Percentiles rank a stretch among this genome's conserved stretches.
These are phyloP conservation scores for Corvus cornix DNA, from an alignment of 2,113 vertebrate genomes.

Conservation along the genomic window DNA sequence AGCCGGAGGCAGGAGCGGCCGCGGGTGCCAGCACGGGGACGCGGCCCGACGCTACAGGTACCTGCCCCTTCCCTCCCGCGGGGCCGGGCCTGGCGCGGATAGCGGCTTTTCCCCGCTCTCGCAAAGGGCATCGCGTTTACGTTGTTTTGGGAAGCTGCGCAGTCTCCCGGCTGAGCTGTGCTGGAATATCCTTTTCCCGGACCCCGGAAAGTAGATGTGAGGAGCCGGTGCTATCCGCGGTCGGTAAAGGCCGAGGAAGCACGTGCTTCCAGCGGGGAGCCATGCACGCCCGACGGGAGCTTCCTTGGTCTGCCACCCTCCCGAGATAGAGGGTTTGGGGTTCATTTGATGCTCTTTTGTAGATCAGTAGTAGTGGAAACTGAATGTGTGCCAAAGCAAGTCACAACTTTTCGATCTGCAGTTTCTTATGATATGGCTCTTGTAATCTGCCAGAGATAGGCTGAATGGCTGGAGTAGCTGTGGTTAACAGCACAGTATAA, in stretches of 20 bases:
- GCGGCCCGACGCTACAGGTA: conserved; percentile 47
- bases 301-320: background rate
- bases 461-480: background rate
- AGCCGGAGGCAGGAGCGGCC: conserved; percentile 36
- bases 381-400: background rate
- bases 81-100: background rate
- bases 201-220: background rate
- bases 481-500: background rate
- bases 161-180: background rate
- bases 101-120: background rate
- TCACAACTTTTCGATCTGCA: background rate
- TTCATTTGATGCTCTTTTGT: accelerated
- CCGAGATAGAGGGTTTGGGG: accelerated
- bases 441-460: background rate
- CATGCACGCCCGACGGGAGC: background rate
- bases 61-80: background rate
- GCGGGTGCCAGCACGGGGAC: conserved; percentile 40
- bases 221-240: background rate
- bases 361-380: background rate
- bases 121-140: background rate
- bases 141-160: background rate
- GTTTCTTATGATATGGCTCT: background rate
- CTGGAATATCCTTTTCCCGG: background rate
- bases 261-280: background rate
- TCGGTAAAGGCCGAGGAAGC: background rate